phyloP scores from a whole-genome alignment of 1,140 invertebrate genomes.

The Drosophila sp. region DNA sequence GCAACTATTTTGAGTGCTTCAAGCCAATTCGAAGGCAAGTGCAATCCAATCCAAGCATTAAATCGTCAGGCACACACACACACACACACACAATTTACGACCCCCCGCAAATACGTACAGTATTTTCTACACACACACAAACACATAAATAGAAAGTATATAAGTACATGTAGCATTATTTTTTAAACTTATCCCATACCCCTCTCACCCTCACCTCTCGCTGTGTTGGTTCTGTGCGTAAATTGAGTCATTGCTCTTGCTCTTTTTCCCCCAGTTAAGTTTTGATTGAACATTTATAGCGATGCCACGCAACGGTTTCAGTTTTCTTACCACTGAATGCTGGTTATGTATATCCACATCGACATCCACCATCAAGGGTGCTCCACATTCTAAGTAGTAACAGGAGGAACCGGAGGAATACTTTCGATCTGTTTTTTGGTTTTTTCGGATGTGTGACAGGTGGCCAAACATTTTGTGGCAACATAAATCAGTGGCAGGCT shows the following conservation, averaged over 20 bases:
- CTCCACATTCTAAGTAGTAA: slow-evolving; percentile 17
- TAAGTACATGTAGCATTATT: background rate
- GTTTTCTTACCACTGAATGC: slow-evolving; percentile 17
- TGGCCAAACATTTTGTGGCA: slow-evolving; percentile 27
- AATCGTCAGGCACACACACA: background rate
- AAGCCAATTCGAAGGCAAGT: background rate
- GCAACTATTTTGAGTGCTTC: slow-evolving; percentile 3
- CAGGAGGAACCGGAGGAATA: background rate
- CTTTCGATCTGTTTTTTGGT: slow-evolving; percentile 34
- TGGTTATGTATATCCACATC: background rate
- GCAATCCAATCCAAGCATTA: background rate
- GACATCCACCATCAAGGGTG: background rate
- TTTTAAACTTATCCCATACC: background rate
- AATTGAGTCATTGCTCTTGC: slow-evolving; percentile 58
- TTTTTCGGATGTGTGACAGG: slow-evolving; percentile 22
- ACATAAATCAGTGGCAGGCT: slow-evolving; percentile 42
- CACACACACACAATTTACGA: background rate
- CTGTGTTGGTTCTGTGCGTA: slow-evolving; percentile 32
- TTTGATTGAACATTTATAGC: slow-evolving; percentile 75
- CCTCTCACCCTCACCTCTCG: background rate
- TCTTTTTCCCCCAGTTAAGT: slow-evolving; percentile 35
- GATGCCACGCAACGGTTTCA: slow-evolving; percentile 51
- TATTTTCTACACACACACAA: background rate
- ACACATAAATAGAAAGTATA: background rate
- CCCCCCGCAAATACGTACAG: background rate